Base-by-base conservation (phyloP, 2,113 vertebrate species). In the Protobothrops flavoviridis region DNA sequence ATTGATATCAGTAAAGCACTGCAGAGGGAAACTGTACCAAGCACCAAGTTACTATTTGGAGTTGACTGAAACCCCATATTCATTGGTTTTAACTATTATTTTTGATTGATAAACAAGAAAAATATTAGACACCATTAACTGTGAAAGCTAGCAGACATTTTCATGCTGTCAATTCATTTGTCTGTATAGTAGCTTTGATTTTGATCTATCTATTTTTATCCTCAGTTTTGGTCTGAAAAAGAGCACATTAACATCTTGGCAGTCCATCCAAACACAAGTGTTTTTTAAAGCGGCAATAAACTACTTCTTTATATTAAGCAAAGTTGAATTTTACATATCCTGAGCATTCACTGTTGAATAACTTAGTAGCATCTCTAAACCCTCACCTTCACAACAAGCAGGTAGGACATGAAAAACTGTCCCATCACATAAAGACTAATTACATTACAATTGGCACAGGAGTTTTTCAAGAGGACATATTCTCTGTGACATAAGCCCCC, bases 301-400 rank as follows among this genome's bases (percentile, higher is more conserved):
- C n/a, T 48, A 33, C 89, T 90, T 45, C 5, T 55, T 93, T n/a
- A 61, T 24, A 86, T 52, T 23, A 81, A 59, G 59, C 88, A 87
- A 94, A 87, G 88, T 85, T 56, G 91, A 93, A 39, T 61, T 90
- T 39, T 39, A 21, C n/a, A 64, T 87, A 48, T 53, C 59, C 45
- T 52, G 88, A 85, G 53, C 33, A 43, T 64, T 87, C 21, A 17
- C 39, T 50, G 69, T 74, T 55, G 21, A 90, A 50, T 45, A 93
- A 85, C 81, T 0, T 95, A 91, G 85, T 94, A 93, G 94, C 95
- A 90, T 89, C 89, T 85, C 93, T 90, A 88, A 92, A 91, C 59
- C 96, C 85, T 95, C 39, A 94, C 96, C 93, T 95, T 91, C 95
- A 95, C 90, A 96, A 91, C 59, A 94, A 23, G n/a, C 33, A 81